Evolutionary conservation across 2,888 invertebrate species (phyloP).

Genomic region (Conchocele bisecta): DNA sequence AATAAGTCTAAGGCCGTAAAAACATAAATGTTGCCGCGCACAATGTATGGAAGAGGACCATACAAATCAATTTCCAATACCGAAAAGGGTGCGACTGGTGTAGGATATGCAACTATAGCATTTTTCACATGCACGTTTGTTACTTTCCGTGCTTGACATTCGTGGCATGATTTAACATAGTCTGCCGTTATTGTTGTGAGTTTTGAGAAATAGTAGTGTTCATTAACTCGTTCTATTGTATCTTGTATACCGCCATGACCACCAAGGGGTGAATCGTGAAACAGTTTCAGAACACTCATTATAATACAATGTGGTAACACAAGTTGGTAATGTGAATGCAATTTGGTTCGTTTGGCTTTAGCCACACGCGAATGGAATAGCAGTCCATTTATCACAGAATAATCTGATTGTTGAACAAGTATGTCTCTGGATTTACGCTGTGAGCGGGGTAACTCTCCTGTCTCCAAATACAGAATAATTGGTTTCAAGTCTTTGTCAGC

Average conservation of each 20-base stretch:
- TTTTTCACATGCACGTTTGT: constrained; percentile 17
- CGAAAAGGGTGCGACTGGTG: constrained; percentile 26
- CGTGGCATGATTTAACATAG: constrained; percentile 24
- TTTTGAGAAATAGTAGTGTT: constrained; percentile 25
- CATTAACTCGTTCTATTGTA: constrained; percentile 25
- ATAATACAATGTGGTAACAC: constrained; percentile 29
- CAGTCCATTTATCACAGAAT: constrained; percentile 28
- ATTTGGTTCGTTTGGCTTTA: constrained; percentile 31
- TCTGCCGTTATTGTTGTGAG: constrained; percentile 11
- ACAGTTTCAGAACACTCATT: constrained; percentile 26
- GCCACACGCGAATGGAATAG: constrained; percentile 33
- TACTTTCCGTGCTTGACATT: constrained; percentile 31
- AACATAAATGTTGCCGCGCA: constrained; percentile 14
- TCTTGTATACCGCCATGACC: constrained; percentile 41
- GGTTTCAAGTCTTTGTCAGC: too few relatives aligned
- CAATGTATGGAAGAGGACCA: constrained; percentile 23
- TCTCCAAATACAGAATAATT: too few relatives aligned
- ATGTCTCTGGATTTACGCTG: constrained; percentile 34
- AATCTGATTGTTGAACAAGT: constrained; percentile 35
- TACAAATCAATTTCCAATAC: constrained; percentile 35
- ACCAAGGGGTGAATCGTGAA: constrained; percentile 34
- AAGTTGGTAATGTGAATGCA: constrained; percentile 25
- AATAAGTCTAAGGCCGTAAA: constrained; percentile 27
- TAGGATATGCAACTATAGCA: constrained; percentile 21
- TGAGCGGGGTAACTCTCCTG: too few relatives aligned